phyloP scores from a whole-genome alignment of 2,888 invertebrate species.

The Lysandra coridon region DNA sequence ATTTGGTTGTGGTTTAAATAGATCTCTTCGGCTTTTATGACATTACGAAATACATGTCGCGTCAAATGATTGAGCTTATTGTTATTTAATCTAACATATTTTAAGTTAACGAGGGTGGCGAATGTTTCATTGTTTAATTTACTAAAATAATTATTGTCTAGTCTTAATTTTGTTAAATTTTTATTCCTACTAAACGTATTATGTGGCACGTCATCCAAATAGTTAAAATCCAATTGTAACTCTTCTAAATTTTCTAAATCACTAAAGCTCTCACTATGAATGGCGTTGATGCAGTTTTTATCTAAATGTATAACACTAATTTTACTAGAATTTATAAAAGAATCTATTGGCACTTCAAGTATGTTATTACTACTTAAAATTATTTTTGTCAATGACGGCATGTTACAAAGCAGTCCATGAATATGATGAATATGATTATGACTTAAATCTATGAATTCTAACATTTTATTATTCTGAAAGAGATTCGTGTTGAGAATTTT shows the following conservation, averaged over 20 bases:
- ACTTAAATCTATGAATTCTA: slow-evolving; percentile 90
- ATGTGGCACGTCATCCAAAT: slow-evolving; percentile 89
- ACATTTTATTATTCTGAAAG: slow-evolving; percentile 87
- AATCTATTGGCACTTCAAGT: slow-evolving; percentile 90
- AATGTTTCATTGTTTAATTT: slow-evolving; percentile 90
- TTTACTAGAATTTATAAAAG: slow-evolving; percentile 89
- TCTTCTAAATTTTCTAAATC: slow-evolving; percentile 88
- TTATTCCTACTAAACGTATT: slow-evolving; percentile 88
- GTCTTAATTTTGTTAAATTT: slow-evolving; percentile 87
- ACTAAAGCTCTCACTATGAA: slow-evolving; percentile 89
- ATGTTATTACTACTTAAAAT: slow-evolving; percentile 94
- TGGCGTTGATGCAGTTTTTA: slow-evolving; percentile 90
- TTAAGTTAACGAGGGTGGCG: slow-evolving; percentile 84
- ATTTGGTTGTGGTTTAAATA: slow-evolving; percentile 93
- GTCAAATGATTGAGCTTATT: slow-evolving; percentile 88
- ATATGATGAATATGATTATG: slow-evolving; percentile 95
- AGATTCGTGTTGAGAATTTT: slow-evolving; percentile 88
- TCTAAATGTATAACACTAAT: slow-evolving; percentile 91
- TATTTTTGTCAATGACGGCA: slow-evolving; percentile 89
- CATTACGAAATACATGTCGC: slow-evolving; percentile 87
- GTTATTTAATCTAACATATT: slow-evolving; percentile 90
- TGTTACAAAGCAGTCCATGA: slow-evolving; percentile 88
- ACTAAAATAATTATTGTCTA: slow-evolving; percentile 92
- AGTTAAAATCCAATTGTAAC: slow-evolving; percentile 91
- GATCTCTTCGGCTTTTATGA: slow-evolving; percentile 87